These are phyloP conservation scores for Garrulus glandarius DNA, from an alignment of 2,797 vertebrate species.

Conservation along the genomic window DNA sequence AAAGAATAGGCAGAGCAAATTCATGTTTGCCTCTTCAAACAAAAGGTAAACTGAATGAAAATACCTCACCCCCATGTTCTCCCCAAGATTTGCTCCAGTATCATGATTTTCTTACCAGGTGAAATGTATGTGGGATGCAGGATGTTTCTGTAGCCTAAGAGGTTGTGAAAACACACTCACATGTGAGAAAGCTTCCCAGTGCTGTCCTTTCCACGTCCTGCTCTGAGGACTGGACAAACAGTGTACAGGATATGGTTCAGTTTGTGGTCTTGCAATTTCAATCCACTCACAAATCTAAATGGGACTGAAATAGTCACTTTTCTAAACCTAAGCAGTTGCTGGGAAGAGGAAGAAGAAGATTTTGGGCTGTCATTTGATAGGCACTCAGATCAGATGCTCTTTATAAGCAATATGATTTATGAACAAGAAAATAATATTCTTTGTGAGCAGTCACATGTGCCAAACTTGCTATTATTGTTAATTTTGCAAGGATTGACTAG, in stretches of 20 bases:
- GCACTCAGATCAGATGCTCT: neutral
- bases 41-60: neutral
- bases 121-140: neutral
- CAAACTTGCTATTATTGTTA: neutral
- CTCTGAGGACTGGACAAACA: neutral
- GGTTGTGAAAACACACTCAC: neutral
- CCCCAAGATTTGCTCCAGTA: neutral
- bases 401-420: neutral
- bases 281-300: neutral
- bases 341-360: neutral
- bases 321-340: neutral
- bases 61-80: accelerated
- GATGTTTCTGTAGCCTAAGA: neutral
- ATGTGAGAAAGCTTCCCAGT: neutral
- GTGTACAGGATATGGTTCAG: accelerated
- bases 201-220: neutral
- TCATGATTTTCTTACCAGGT: neutral
- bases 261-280: neutral
- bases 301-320: neutral
- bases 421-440: neutral
- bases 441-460: neutral
- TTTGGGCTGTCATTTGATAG: neutral
- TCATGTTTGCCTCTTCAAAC: neutral
- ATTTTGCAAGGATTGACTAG: neutral
- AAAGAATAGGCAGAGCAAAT: neutral